Conservation (phyloP, 2,113 vertebrate species). For the Macheiramphus alcinus region DNA sequence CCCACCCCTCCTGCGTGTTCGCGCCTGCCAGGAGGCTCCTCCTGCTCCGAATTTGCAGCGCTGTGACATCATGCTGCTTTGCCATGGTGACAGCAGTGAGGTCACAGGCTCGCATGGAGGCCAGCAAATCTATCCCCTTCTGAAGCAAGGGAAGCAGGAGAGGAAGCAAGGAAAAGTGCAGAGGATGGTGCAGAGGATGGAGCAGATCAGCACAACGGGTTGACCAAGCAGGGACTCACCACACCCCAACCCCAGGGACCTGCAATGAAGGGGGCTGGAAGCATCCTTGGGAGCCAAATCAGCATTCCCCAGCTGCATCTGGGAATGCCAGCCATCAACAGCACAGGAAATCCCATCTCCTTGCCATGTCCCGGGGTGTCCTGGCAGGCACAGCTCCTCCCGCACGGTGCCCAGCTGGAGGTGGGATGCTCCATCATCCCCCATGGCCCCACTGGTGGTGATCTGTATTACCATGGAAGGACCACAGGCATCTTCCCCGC, state of each 20-base stretch:
- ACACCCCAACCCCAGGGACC: background rate
- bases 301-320: accelerated
- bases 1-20: background rate
- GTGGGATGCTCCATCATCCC: background rate
- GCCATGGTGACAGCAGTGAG: background rate
- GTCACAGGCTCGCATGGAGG: background rate
- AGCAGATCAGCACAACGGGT: background rate
- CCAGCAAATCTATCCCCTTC: accelerated
- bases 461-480: background rate
- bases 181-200: background rate
- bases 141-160: background rate
- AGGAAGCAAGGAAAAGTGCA: background rate
- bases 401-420: background rate
- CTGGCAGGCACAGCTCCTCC: background rate
- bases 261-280: background rate
- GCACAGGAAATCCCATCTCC: background rate
- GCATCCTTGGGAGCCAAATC: background rate
- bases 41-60: background rate
- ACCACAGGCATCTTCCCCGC: accelerated
- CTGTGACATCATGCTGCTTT: background rate
- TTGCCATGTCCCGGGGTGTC: background rate
- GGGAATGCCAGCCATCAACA: background rate
- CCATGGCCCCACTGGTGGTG: accelerated
- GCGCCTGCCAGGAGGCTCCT: background rate
- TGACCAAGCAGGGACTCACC: background rate